Evolutionary conservation across 2,888 invertebrate species (phyloP), one percentile per base, ranked within the genome.

Genomic region (Catocala fraxini): DNA sequence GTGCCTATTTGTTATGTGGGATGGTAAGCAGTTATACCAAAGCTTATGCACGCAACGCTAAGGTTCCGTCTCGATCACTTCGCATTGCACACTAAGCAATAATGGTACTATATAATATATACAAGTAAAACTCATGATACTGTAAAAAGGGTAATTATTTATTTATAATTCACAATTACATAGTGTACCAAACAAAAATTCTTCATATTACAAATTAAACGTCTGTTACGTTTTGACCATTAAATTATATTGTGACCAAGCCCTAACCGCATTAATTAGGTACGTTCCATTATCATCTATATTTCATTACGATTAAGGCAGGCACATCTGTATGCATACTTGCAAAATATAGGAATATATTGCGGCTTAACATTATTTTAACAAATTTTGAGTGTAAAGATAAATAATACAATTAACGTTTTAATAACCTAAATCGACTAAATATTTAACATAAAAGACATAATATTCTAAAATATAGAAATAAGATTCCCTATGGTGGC

Each of bases 331-430:
- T 77, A 83, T 84, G 84, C 83, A 85, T 84, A 83, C 77, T 86
- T 82, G 83, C 83, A 86, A 82, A 79, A 72, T 77, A 61, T 68
- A 66, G 63, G 59, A 71, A 73, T 71, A 73, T 71, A 71, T 70
- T 61, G 68, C 53, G 6, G 81, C 79, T 73, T 76, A 81, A 79
- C 75, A 83, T 88, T 86, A 85, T 83, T 82, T 78, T 75, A 86
- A 86, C 79, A 85, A 90, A 87, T 88, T 85, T 88, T 87, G 89
- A 90, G 89, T 92, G 90, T 92, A 92, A 89, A 90, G 89, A 92
- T 92, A 93, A 92, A 92, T 92, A 92, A 93, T 92, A 93, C 89
- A 92, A 92, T 89, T 90, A 90, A 89, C 84, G 72, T 89, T 91
- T 85, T 85, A 90, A 88, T 90, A 90, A 89, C 90, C 92, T 93